Evolutionary conservation across 53 echinoderm and acorn worm genomes (phyloP).

Genomic region (Holothuria scabra): DNA sequence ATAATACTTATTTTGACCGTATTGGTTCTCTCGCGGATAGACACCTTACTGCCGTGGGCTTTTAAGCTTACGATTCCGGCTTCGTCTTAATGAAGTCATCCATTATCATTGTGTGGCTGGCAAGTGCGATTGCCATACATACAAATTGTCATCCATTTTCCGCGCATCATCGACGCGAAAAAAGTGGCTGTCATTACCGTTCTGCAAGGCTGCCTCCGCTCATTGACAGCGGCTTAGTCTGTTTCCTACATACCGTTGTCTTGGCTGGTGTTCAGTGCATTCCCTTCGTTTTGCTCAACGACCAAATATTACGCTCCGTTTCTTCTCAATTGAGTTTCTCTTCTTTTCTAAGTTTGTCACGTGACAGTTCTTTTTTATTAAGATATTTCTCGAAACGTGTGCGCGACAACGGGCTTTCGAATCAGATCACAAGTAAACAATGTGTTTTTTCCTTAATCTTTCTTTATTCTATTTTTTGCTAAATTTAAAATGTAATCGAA

Average conservation of each 20-base stretch:
- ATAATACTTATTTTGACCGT: too few species aligned
- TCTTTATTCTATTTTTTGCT: too few species aligned
- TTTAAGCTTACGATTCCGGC: conserved; percentile 3
- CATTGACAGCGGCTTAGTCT: background rate
- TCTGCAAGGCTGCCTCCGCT: conserved; percentile 38
- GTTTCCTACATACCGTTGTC: too few species aligned
- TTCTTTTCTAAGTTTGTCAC: background rate
- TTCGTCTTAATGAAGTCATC: conserved; percentile 40
- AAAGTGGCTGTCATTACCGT: conserved; percentile 31
- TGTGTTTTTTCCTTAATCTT: too few species aligned
- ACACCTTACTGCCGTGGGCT: too few species aligned
- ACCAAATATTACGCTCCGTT: conserved; percentile 41
- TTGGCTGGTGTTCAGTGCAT: too few species aligned
- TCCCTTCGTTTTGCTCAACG: conserved; percentile 10
- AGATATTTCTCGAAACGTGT: conserved; percentile 34
- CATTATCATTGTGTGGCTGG: conserved; percentile 40
- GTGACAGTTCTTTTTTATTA: conserved; percentile 16
- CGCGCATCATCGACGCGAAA: conserved; percentile 31
- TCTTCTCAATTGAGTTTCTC: conserved; percentile 19
- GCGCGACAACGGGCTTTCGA: too few species aligned
- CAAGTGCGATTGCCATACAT: conserved; percentile 44
- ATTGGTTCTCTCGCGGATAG: too few species aligned
- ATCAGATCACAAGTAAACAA: too few species aligned
- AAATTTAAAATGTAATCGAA: too few species aligned
- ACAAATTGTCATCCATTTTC: conserved; percentile 46